These are phyloP conservation scores for Pangasius larnaudii DNA, from an alignment of 2,797 vertebrate species.

Conservation along the genomic window DNA sequence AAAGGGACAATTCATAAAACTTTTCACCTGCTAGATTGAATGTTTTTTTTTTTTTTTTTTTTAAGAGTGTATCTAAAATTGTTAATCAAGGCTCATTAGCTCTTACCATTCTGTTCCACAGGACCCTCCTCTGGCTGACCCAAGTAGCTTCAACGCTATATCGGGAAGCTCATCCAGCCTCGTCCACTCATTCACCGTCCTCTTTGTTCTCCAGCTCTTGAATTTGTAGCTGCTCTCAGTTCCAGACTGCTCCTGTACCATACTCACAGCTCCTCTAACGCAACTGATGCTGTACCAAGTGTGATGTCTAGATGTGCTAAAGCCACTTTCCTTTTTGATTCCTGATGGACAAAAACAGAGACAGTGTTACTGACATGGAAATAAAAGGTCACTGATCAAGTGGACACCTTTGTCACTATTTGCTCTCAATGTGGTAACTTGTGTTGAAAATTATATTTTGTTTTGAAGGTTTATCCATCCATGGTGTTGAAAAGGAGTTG, in stretches of 20 bases:
- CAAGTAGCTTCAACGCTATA: slow-evolving; percentile 68
- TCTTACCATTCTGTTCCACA: slow-evolving; percentile 49
- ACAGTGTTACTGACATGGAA: slow-evolving; percentile 13
- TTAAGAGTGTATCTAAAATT: not conserved
- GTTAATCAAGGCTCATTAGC: not conserved
- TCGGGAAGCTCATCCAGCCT: slow-evolving; percentile 65
- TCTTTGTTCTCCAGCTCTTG: slow-evolving; percentile 56
- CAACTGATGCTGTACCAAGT: slow-evolving; percentile 54
- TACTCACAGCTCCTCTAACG: slow-evolving; percentile 45
- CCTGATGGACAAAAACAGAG: slow-evolving; percentile 20
- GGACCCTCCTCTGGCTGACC: slow-evolving; percentile 72
- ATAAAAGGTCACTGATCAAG: not conserved
- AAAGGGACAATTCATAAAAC: not conserved
- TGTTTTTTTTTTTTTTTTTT: not conserved
- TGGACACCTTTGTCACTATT: slow-evolving; percentile 24
- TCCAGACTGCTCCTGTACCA: slow-evolving; percentile 43
- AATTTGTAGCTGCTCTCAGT: slow-evolving; percentile 50
- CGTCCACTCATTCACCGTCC: slow-evolving; percentile 23
- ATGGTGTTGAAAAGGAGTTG: not conserved
- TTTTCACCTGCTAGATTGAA: not conserved
- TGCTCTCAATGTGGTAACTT: slow-evolving; percentile 5
- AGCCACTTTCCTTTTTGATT: slow-evolving; percentile 50
- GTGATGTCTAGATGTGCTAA: slow-evolving; percentile 59
- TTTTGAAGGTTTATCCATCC: slow-evolving; percentile 18
- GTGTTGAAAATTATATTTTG: not conserved